phyloP scores from a whole-genome alignment of 2,888 invertebrate genomes.

The Epicampocera succincta region DNA sequence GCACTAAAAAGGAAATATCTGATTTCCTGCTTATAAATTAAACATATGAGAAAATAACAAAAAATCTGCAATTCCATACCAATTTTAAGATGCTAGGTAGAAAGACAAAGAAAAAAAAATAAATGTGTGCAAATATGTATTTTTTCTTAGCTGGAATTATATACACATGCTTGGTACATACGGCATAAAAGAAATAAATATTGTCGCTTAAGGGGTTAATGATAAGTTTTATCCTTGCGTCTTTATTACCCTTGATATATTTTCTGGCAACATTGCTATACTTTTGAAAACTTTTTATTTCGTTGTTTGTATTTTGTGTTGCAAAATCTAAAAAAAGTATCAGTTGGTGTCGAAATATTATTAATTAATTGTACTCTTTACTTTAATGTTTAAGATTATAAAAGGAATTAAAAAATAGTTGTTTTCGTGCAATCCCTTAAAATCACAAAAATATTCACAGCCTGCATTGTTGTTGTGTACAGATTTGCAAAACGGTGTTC shows the following conservation, averaged over 20 bases:
- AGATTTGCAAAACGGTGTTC: slow-evolving; percentile 16
- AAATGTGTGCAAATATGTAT: too few species aligned
- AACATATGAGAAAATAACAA: too few species aligned
- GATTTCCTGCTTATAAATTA: too few species aligned
- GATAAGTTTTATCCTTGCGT: neutral
- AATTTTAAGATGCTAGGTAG: too few species aligned
- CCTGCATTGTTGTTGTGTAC: slow-evolving; percentile 32
- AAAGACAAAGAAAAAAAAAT: too few species aligned
- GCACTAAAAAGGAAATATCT: too few species aligned
- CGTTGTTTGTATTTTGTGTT: slow-evolving; percentile 32
- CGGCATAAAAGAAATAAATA: too few species aligned
- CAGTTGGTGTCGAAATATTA: neutral
- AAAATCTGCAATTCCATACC: too few species aligned
- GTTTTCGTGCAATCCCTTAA: neutral
- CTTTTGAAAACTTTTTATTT: slow-evolving; percentile 39
- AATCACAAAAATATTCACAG: slow-evolving; percentile 31
- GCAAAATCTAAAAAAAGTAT: slow-evolving; percentile 30
- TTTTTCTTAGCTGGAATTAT: too few species aligned
- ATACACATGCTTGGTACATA: too few species aligned
- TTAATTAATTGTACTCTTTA: slow-evolving; percentile 21
- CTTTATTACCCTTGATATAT: neutral
- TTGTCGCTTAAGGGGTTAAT: too few species aligned
- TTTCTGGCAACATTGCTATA: slow-evolving; percentile 19
- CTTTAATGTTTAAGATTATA: neutral
- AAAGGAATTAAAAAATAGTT: neutral